Evolutionary conservation across 2,888 invertebrate species (phyloP).

Genomic region (Aromia moschata): DNA sequence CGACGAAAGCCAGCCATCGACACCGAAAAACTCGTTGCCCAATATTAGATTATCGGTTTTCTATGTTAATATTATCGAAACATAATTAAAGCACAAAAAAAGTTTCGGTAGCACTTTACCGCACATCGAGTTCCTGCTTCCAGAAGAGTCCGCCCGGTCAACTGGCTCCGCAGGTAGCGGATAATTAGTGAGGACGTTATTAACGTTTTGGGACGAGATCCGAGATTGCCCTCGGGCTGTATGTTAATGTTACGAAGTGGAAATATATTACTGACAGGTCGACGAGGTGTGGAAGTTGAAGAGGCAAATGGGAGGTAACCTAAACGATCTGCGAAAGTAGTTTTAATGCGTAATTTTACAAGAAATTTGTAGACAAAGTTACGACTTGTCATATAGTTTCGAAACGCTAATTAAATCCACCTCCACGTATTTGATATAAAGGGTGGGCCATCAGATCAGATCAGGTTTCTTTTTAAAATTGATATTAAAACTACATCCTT

Average conservation of each 20-base stretch:
- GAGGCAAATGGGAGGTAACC: not conserved
- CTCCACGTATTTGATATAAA: too few relatives aligned
- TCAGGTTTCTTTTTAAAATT: too few relatives aligned
- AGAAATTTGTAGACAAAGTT: too few relatives aligned
- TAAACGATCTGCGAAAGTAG: too few relatives aligned
- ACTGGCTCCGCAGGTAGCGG: constrained; percentile 13
- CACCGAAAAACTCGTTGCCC: constrained; percentile 14
- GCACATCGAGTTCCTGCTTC: constrained; percentile 6
- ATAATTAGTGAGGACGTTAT: constrained; percentile 10
- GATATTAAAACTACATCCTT: too few relatives aligned
- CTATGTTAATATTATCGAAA: constrained; percentile 21
- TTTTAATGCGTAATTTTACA: too few relatives aligned
- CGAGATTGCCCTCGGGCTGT: constrained; percentile 10
- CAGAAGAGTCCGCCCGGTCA: constrained; percentile 2
- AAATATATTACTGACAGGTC: constrained; percentile 8
- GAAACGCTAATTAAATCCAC: too few relatives aligned
- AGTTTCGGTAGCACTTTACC: constrained; percentile 12
- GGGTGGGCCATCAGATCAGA: too few relatives aligned
- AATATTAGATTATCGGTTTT: constrained; percentile 20
- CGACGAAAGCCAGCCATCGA: constrained; percentile 10
- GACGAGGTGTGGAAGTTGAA: constrained; percentile 4
- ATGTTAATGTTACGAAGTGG: constrained; percentile 2
- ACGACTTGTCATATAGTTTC: too few relatives aligned
- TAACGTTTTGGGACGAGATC: constrained; percentile 14
- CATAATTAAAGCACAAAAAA: constrained; percentile 16